A percentile compares a stretch with the other conserved stretches of the same genome.
Evolutionary conservation across 1,140 invertebrate genomes (phyloP).

Genomic region (Drosophila ficusphila): DNA sequence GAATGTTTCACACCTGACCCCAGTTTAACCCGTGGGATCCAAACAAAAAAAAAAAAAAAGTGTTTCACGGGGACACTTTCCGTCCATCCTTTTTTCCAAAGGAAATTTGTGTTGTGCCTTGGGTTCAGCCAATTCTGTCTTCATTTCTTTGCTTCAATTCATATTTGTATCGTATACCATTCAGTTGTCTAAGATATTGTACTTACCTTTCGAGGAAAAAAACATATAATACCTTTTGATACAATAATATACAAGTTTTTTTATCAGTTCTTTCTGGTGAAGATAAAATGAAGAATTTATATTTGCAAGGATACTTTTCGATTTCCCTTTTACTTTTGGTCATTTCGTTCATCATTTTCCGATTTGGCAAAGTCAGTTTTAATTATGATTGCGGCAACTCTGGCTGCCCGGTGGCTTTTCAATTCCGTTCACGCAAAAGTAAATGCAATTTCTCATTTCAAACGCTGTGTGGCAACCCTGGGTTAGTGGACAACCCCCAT

Average conservation of each 20-base stretch:
- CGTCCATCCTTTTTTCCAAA: slow-evolving; percentile 19
- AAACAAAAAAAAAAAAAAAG: neutral
- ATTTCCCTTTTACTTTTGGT: neutral
- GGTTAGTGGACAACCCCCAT: neutral
- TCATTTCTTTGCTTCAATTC: neutral
- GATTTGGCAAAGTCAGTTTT: slow-evolving; percentile 15
- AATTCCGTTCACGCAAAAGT: slow-evolving; percentile 42
- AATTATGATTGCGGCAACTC: slow-evolving; percentile 31
- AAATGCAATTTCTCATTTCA: slow-evolving; percentile 55
- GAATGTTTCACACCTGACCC: slow-evolving; percentile 12
- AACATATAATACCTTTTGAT: too few relatives aligned
- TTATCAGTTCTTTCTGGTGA: neutral
- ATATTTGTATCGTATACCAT: neutral
- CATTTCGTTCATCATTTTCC: slow-evolving; percentile 4
- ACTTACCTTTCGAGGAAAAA: neutral
- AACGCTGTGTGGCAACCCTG: slow-evolving; percentile 47
- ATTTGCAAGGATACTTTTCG: neutral
- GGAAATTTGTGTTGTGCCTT: slow-evolving; percentile 12
- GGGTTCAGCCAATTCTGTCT: neutral
- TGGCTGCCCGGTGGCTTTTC: slow-evolving; percentile 49
- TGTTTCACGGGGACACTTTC: neutral
- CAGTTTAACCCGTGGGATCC: neutral
- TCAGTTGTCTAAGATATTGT: neutral
- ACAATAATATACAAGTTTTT: too few relatives aligned
- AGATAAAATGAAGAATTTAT: too few relatives aligned